phyloP scores from a whole-genome alignment of 2,797 vertebrate species.

The Coccyzus lansbergi region DNA sequence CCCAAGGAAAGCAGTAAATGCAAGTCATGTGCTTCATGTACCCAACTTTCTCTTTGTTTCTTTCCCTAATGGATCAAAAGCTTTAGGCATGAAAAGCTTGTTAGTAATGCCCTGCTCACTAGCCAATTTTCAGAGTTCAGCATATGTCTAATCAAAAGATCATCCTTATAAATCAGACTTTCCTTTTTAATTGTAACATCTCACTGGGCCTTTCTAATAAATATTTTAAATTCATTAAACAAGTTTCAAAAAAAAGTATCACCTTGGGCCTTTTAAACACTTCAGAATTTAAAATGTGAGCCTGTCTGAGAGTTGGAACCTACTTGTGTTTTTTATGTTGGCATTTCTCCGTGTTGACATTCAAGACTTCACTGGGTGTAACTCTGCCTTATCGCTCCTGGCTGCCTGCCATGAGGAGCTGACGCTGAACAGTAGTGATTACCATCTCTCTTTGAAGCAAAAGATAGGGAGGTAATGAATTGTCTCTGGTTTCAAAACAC shows the following conservation, averaged over 20 bases:
- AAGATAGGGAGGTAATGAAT: background rate
- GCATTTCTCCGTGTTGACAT: background rate
- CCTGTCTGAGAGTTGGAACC: background rate
- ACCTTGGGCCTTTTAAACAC: conserved; percentile 7
- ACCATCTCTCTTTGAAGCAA: background rate
- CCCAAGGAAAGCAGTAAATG: background rate
- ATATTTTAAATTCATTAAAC: conserved; percentile 53
- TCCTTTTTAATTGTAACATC: conserved; percentile 12
- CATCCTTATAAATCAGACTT: background rate
- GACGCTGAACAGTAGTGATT: fast-evolving
- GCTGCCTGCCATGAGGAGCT: background rate
- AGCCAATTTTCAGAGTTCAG: background rate
- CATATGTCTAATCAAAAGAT: conserved; percentile 21
- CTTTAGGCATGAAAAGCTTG: background rate
- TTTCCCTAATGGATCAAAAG: background rate
- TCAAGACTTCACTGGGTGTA: background rate
- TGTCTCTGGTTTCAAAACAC: background rate
- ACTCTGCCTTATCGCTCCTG: background rate
- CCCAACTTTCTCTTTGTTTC: background rate
- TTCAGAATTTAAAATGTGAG: background rate
- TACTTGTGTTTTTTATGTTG: background rate
- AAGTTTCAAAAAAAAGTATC: conserved; percentile 1
- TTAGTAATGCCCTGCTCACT: background rate
- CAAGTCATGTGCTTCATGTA: fast-evolving
- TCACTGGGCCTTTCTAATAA: background rate